Conservation (phyloP, 2,113 vertebrate species). For the Lamprotornis superbus region DNA sequence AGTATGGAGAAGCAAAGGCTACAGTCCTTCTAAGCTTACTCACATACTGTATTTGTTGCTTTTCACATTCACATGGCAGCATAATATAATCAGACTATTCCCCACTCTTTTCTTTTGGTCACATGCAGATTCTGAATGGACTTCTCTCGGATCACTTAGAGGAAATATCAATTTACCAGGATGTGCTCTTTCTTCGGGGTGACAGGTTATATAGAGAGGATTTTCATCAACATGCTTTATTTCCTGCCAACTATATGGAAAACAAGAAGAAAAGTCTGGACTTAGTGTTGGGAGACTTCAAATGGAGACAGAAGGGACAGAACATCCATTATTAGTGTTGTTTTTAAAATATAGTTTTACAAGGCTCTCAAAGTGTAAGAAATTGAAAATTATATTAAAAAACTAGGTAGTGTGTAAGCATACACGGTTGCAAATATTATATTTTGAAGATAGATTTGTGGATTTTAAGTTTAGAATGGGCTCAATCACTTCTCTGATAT, state of each 20-base stretch:
- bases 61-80: background rate
- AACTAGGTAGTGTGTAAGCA: background rate
- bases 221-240: constrained; percentile 44
- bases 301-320: constrained; percentile 57
- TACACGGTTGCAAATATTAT: background rate
- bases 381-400: background rate
- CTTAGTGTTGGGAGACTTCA: constrained; percentile 53
- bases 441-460: background rate
- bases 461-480: background rate
- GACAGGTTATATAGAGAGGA: constrained; percentile 47
- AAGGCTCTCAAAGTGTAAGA: constrained; percentile 30
- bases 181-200: constrained; percentile 52
- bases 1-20: background rate
- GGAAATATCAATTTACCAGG: constrained; percentile 55
- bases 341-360: constrained; percentile 56
- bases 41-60: background rate
- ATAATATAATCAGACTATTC: background rate
- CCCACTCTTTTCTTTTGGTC: constrained; percentile 1
- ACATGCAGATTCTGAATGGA: background rate
- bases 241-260: constrained; percentile 65
- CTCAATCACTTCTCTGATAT: background rate
- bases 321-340: constrained; percentile 43
- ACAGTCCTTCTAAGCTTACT: background rate
- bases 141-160: background rate
- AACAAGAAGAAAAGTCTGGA: constrained; percentile 45